phyloP scores from a whole-genome alignment of 2,888 invertebrate genomes.

The Cartodere bifasciata region DNA sequence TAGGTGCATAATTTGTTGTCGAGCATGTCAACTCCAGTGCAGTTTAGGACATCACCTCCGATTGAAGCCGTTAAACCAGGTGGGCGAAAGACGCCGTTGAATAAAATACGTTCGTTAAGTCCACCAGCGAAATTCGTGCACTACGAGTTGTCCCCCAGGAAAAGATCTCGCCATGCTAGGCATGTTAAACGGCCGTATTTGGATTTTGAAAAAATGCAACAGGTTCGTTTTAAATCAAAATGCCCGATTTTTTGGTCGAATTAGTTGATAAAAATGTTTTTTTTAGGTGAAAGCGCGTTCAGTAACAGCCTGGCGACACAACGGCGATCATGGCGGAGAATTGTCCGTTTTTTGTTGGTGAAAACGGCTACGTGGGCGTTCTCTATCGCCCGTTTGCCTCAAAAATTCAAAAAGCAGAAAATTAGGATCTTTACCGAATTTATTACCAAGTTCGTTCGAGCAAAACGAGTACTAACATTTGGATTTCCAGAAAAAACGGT shows the following conservation, averaged over 20 bases:
- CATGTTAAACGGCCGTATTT: slow-evolving; percentile 77
- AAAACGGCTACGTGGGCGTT: slow-evolving; percentile 35
- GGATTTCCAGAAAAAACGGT: too few species aligned
- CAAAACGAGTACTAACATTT: too few species aligned
- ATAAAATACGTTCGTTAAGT: slow-evolving; percentile 38
- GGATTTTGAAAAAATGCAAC: slow-evolving; percentile 95
- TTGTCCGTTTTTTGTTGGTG: slow-evolving; percentile 74
- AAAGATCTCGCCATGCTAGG: slow-evolving; percentile 48
- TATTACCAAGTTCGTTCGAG: too few species aligned
- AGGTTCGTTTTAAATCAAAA: slow-evolving; percentile 55
- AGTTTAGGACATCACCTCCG: slow-evolving; percentile 85
- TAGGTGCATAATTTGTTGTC: slow-evolving; percentile 51
- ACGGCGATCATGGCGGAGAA: slow-evolving; percentile 57
- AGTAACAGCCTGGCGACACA: slow-evolving; percentile 62
- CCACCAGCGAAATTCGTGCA: slow-evolving; percentile 39
- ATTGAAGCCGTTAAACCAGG: slow-evolving; percentile 75
- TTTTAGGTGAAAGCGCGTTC: slow-evolving; percentile 64
- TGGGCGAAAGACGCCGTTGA: slow-evolving; percentile 30
- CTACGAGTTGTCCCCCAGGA: slow-evolving; percentile 45
- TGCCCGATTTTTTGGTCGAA: too few species aligned
- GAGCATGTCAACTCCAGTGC: slow-evolving; percentile 65
- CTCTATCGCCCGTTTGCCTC: slow-evolving; percentile 23
- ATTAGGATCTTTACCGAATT: too few species aligned
- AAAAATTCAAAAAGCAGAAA: too few species aligned
- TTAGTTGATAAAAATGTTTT: too few species aligned